Conservation (phyloP, 2,888 invertebrate genomes). For the Chorisops tibialis region DNA sequence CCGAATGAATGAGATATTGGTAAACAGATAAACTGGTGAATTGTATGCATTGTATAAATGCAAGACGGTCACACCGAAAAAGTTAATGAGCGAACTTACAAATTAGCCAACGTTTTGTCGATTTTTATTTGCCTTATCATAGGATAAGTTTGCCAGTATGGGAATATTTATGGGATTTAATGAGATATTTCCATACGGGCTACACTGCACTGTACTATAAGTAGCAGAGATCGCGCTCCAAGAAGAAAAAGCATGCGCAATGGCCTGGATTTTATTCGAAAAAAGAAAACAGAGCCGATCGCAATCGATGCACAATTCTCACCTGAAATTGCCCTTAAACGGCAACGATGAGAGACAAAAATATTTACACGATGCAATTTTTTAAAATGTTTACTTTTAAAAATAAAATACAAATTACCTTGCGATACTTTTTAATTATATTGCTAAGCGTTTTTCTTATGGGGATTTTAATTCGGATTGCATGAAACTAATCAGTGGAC, state of each 20-base stretch:
- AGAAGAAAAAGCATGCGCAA: background rate
- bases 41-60: constrained; percentile 9
- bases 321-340: constrained; percentile 32
- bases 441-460: background rate
- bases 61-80: constrained; percentile 20
- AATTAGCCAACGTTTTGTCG: constrained; percentile 24
- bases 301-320: constrained; percentile 29
- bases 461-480: constrained; percentile 15
- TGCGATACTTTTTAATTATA: constrained; percentile 14
- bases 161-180: constrained; percentile 33
- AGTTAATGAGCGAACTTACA: constrained; percentile 33
- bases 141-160: constrained; percentile 18
- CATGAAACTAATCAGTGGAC: constrained; percentile 28
- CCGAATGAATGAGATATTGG: no score
- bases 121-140: constrained; percentile 16
- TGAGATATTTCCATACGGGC: constrained; percentile 25
- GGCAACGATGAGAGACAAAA: constrained; percentile 29
- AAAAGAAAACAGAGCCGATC: constrained; percentile 15
- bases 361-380: constrained; percentile 27
- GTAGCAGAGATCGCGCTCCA: no score
- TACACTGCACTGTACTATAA: no score
- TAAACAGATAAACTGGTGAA: constrained; percentile 10
- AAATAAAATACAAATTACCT: background rate
- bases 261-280: constrained; percentile 7
- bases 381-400: constrained; percentile 21